Conservation (phyloP, 2,113 vertebrate species). For the Apaloderma vittatum region DNA sequence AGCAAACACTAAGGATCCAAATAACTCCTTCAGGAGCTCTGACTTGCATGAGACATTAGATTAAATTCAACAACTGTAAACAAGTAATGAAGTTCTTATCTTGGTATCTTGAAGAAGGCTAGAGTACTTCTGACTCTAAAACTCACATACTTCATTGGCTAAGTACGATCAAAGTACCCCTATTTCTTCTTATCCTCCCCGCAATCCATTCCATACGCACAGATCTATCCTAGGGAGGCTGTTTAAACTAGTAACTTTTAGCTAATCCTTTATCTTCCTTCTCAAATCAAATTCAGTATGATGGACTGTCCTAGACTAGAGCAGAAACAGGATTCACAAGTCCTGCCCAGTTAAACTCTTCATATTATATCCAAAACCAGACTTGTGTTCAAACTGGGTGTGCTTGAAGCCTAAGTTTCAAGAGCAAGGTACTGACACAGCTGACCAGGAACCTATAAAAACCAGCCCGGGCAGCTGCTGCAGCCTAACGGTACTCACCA, state of each 20-base stretch:
- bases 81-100: not conserved
- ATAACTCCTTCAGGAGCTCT: not conserved
- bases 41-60: not conserved
- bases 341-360: not conserved
- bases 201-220: not conserved
- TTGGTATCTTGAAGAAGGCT: not conserved
- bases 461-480: not conserved
- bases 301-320: not conserved
- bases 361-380: not conserved
- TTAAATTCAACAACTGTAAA: not conserved
- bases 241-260: not conserved
- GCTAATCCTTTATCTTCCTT: not conserved
- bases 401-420: not conserved
- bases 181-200: not conserved
- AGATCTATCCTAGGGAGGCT: not conserved
- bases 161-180: not conserved
- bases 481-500: conserved; percentile 82
- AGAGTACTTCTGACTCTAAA: not conserved
- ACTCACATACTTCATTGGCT: not conserved
- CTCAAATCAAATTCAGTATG: not conserved
- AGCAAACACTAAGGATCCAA: not conserved
- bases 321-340: not conserved
- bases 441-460: not conserved
- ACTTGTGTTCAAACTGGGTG: not conserved
- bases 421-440: not conserved